Evolutionary conservation across 1,140 invertebrate species (phyloP), one percentile per base, ranked within the genome.

Genomic region (Papilio helenus): DNA sequence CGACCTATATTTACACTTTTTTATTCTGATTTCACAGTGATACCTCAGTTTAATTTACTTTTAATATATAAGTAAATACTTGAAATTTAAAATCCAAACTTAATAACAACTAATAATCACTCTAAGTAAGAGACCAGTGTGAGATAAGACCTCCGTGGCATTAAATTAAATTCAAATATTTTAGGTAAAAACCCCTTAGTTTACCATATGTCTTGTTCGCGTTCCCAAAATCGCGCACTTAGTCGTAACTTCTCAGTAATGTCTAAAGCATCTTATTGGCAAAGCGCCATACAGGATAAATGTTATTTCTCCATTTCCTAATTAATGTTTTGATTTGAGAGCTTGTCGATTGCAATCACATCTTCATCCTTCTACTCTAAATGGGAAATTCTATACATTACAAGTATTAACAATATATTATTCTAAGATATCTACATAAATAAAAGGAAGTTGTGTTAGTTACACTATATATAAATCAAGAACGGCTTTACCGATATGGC

Each of bases 301-400:
- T 68, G 61, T 34, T 68, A 68, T 29, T 34, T 29, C 61, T 68
- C 61, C 12, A 68, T 68, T 68, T 68, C 61, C 61, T 68, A 34
- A 68, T 29, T 29, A 16, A 61, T 61, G 23, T 29, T 68, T 68
- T 68, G 61, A 68, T 68, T 68, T 68, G 61, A 12, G 3, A 68
- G 4, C 61, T 68, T 68, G 26, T 68, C 26, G 61, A 68, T 68
- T 68, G 61, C 61, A 68, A 68, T 68, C 61, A 29, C 9, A 12
- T 68, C 61, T 29, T 29, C 12, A 68, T 68, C 58, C 14, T 61
- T 14, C 23, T 34, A 68, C 26, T 68, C 3, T 65, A 26, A 58
- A 23, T 14, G 23, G 10, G 18, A 29, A 14, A 29, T 68, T 14
- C 61, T 29, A 68, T 26, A 16, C 34, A 68, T 68, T 29, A 8